Evolutionary conservation across 2,888 invertebrate species (phyloP), one percentile per base, ranked within the genome.

Genomic region (Pammene fasciana): DNA sequence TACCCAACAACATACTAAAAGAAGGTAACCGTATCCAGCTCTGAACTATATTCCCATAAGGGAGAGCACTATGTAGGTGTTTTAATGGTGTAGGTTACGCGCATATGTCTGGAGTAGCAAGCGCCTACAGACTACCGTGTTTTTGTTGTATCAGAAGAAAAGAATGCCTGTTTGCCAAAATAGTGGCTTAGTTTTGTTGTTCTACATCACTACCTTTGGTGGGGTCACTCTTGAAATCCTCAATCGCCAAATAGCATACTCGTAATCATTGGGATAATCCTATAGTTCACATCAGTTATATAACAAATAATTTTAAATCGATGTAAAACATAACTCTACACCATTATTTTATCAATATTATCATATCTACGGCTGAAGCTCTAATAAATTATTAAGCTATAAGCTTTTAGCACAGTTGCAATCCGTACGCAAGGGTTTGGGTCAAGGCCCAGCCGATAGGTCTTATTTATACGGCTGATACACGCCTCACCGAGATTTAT

Each of bases 401-500:
- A 71, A 67, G 65, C 65, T 67, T 64, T 54, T 55, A 67, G 65
- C 70, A 48, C 67, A 66, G 76, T 75, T 74, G 72, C 78, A 76
- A 75, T 74, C 41, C 43, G 45, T 59, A 75, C 74, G 73, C 74
- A 73, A 52, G 67, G 67, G 72, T 74, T 74, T 77, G 64, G 79
- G 81, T 81, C 81, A 81, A 79, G 81, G 81, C 67, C 71, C 60
- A 62, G 50, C 48, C 68, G 72, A 73, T 74, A 76, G 73, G 65
- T 72, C 68, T 60, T 70, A 70, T 65, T 70, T 70, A 68, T 65
- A 72, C 60, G 71, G 71, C 76, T 75, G 78, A 81, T 78, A 82
- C 79, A 82, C 79, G 79, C 76, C 78, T 70, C 73, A 74, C 72
- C 75, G 75, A 89, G 89, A 90, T 90, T 89, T 90, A 90, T 89